These are phyloP conservation scores for Castor canadensis DNA, from an alignment of 2,113 vertebrate genomes.

Conservation along the genomic window DNA sequence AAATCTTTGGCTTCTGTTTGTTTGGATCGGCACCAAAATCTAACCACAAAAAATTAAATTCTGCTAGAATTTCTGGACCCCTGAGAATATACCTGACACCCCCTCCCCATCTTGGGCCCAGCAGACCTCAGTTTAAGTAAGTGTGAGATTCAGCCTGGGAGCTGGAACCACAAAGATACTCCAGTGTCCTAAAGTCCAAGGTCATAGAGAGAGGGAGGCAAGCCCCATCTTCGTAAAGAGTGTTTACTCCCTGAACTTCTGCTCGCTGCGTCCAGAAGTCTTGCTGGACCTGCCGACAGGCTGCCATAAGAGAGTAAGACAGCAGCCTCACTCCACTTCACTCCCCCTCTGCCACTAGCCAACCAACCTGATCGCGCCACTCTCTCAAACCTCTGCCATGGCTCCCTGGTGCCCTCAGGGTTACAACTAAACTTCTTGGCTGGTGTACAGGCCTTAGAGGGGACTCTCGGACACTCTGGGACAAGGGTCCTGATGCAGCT, in stretches of 20 bases:
- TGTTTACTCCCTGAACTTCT: fast-evolving
- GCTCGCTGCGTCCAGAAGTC: neutral
- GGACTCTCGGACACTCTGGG: neutral
- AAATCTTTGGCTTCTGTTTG: neutral
- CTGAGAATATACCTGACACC: neutral
- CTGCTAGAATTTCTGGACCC: neutral
- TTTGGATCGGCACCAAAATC: neutral
- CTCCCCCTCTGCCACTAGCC: neutral
- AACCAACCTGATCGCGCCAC: neutral
- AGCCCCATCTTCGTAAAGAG: neutral
- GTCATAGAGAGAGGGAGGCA: neutral
- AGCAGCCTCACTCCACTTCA: neutral
- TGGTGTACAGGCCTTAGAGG: neutral
- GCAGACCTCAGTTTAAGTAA: neutral
- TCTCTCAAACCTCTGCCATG: neutral
- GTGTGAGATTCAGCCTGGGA: neutral
- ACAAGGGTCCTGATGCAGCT: neutral
- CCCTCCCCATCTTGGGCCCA: neutral
- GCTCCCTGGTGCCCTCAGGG: neutral
- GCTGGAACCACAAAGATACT: neutral
- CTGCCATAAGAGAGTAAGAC: neutral
- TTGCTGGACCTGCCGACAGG: neutral
- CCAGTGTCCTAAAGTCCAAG: neutral
- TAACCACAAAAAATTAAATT: neutral
- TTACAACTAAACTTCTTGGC: neutral